Evolutionary conservation across 2,113 vertebrate genomes (phyloP).

Genomic region (Macquaria australasica): DNA sequence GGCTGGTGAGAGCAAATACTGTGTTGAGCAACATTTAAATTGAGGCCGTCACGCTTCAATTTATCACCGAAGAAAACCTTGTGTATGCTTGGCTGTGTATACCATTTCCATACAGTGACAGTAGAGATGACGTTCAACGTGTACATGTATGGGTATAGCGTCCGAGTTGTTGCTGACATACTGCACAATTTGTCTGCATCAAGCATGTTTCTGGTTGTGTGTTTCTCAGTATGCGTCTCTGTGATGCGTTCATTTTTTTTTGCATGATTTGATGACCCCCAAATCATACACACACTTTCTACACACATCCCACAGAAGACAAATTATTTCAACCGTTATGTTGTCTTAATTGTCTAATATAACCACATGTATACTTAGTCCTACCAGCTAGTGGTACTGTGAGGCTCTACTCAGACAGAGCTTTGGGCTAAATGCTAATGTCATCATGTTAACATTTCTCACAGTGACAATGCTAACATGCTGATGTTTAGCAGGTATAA

Average conservation of each 20-base stretch:
- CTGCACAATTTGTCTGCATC: neutral
- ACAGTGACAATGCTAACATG: neutral
- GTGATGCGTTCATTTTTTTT: neutral
- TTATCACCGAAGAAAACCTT: neutral
- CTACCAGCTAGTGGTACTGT: neutral
- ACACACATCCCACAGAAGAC: neutral
- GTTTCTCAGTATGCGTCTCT: neutral
- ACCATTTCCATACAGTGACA: neutral
- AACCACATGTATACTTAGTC: too few species aligned
- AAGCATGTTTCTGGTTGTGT: neutral
- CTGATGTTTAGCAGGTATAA: neutral
- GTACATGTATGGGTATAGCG: neutral
- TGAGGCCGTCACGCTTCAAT: neutral
- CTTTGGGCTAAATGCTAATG: too few species aligned
- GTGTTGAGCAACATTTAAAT: neutral
- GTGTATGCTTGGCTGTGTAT: neutral
- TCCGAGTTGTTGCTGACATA: neutral
- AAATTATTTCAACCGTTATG: too few species aligned
- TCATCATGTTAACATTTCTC: neutral
- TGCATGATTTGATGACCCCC: neutral
- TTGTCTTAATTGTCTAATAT: too few species aligned
- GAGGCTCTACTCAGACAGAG: neutral
- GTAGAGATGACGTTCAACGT: neutral
- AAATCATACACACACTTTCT: neutral
- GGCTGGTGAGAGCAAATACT: neutral